A percentile compares a stretch with the other conserved stretches of the same genome.
Conservation (phyloP, 2,797 vertebrate genomes). For the Pampus argenteus region DNA sequence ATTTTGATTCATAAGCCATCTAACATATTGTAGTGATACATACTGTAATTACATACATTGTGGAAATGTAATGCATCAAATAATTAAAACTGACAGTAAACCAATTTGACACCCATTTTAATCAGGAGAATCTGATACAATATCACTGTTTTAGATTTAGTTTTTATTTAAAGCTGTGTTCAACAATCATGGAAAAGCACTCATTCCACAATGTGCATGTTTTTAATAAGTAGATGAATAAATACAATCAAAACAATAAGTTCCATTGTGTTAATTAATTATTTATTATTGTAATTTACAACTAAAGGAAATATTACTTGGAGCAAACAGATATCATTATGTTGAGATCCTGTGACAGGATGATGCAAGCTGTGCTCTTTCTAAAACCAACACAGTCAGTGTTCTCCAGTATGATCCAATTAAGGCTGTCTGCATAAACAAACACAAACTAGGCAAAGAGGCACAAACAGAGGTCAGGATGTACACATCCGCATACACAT, state of each 20-base stretch:
- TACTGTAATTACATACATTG: neutral
- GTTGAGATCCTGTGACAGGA: slow-evolving; percentile 70
- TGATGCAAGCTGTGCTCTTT: slow-evolving; percentile 69
- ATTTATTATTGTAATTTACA: slow-evolving; percentile 56
- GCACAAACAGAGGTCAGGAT: slow-evolving; percentile 29
- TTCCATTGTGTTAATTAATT: slow-evolving; percentile 11
- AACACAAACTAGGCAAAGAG: slow-evolving; percentile 19
- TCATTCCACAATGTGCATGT: neutral
- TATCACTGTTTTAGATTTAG: no score
- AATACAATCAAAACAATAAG: neutral
- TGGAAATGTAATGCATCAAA: no score
- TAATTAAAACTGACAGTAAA: neutral
- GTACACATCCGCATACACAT: slow-evolving; percentile 13
- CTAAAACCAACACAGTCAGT: slow-evolving; percentile 69
- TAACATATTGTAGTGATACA: neutral
- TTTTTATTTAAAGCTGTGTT: slow-evolving; percentile 13
- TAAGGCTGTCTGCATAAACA: slow-evolving; percentile 42
- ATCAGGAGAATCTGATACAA: no score
- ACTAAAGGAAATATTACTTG: slow-evolving; percentile 49
- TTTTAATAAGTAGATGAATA: neutral
- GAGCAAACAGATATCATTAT: slow-evolving; percentile 65
- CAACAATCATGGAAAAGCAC: neutral
- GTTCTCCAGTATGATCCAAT: slow-evolving; percentile 70
- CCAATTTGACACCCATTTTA: neutral
- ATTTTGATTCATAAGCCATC: neutral